A percentile compares a stretch with the other conserved stretches of the same genome.
These are phyloP conservation scores for Eledona agricola DNA, from an alignment of 2,888 invertebrate genomes.

Conservation along the genomic window DNA sequence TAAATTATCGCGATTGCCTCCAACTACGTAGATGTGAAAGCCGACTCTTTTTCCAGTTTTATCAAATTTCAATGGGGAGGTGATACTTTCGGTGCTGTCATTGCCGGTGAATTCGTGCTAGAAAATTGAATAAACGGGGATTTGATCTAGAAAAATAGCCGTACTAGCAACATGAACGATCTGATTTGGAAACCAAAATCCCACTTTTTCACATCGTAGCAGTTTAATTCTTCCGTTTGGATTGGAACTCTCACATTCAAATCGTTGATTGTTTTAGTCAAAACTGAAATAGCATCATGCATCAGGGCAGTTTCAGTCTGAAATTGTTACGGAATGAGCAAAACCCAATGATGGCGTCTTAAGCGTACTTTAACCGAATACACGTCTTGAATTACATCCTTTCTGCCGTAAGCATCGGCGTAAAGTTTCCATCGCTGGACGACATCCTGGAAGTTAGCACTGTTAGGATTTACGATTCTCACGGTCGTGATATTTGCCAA, in stretches of 20 bases:
- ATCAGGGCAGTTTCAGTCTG: slow-evolving; percentile 74
- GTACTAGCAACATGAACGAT: slow-evolving; percentile 6
- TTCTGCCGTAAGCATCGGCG: slow-evolving; percentile 1
- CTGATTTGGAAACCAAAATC: slow-evolving; percentile 63
- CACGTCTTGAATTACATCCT: neutral
- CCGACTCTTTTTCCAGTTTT: slow-evolving; percentile 71
- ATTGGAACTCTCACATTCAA: slow-evolving; percentile 43
- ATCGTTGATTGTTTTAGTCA: slow-evolving; percentile 65
- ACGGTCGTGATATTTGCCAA: slow-evolving; percentile 77
- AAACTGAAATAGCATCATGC: slow-evolving; percentile 74
- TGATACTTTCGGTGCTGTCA: slow-evolving; percentile 3
- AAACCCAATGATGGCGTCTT: too few relatives aligned
- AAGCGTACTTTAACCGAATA: slow-evolving; percentile 20
- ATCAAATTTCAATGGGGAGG: slow-evolving; percentile 71
- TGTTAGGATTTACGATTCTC: slow-evolving; percentile 69
- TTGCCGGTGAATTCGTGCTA: neutral
- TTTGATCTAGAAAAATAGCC: too few relatives aligned
- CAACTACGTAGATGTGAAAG: slow-evolving; percentile 72
- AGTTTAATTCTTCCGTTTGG: slow-evolving; percentile 44
- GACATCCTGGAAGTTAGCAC: slow-evolving; percentile 60
- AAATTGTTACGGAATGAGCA: too few relatives aligned
- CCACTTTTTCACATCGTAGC: slow-evolving; percentile 62
- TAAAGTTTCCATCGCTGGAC: slow-evolving; percentile 29
- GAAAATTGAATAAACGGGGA: too few relatives aligned
- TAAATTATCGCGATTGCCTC: slow-evolving; percentile 68